Evolutionary conservation across 2,797 vertebrate genomes (phyloP).

Genomic region (Todus mexicanus): DNA sequence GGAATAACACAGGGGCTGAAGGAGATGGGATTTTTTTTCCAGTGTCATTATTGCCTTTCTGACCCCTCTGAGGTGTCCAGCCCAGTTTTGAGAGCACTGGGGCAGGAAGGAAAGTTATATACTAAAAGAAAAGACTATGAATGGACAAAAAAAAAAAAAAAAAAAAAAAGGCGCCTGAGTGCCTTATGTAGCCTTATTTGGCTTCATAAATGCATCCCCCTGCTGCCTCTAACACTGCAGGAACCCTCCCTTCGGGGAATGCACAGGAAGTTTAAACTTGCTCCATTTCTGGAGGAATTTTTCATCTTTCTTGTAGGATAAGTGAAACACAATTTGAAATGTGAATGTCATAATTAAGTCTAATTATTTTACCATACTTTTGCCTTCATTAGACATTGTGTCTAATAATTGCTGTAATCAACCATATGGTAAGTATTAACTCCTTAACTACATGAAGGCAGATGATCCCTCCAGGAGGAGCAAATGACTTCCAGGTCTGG

Average conservation of each 20-base stretch:
- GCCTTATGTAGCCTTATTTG: neutral
- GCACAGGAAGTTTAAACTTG: neutral
- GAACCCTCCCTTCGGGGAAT: neutral
- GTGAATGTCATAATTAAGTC: constrained; percentile 56
- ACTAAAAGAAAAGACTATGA: neutral
- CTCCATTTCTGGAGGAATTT: constrained; percentile 5
- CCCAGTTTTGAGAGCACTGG: neutral
- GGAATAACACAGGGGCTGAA: neutral
- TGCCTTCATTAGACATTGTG: constrained; percentile 61
- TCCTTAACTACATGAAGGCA: constrained; percentile 10
- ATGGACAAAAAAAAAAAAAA: neutral
- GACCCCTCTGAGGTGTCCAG: neutral
- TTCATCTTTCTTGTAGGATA: constrained; percentile 9
- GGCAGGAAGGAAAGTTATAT: neutral
- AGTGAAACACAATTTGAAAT: constrained; percentile 49
- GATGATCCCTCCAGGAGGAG: neutral
- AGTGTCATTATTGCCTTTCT: neutral
- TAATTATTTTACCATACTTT: constrained; percentile 64
- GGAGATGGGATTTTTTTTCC: neutral
- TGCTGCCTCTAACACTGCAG: neutral
- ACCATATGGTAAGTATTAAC: constrained; percentile 56
- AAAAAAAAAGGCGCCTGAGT: neutral
- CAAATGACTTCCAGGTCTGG: neutral
- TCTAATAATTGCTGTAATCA: constrained; percentile 57
- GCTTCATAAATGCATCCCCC: neutral